A percentile compares a stretch with the other conserved stretches of the same genome.
phyloP scores from a whole-genome alignment of 2,113 vertebrate species.

The Delphinus delphis region DNA sequence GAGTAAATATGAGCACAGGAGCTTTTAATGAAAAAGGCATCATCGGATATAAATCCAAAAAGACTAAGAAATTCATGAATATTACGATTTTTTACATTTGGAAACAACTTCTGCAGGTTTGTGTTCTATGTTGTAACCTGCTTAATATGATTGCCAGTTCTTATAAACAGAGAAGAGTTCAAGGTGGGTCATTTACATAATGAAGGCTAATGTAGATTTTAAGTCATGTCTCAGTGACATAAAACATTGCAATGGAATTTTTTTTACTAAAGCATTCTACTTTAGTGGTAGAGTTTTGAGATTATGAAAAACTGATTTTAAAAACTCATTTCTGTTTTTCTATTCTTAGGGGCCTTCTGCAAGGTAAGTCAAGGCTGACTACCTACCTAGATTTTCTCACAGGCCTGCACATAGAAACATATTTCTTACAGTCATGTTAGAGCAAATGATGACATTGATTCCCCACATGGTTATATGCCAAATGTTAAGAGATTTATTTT shows the following conservation, averaged over 20 bases:
- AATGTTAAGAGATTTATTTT: constrained; percentile 50
- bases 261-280: constrained; percentile 4
- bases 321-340: constrained; percentile 20
- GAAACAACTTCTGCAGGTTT: constrained; percentile 64
- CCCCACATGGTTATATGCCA: background rate
- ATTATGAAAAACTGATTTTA: constrained; percentile 27
- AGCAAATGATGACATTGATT: background rate
- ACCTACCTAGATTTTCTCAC: background rate
- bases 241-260: background rate
- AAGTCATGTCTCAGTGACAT: constrained; percentile 40
- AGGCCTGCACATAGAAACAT: background rate
- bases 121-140: constrained; percentile 49
- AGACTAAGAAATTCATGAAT: constrained; percentile 46
- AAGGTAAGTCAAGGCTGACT: background rate
- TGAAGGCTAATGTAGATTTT: background rate
- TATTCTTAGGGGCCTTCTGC: background rate
- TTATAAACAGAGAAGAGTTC: constrained; percentile 40
- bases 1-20: constrained; percentile 70
- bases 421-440: background rate
- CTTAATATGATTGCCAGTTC: constrained; percentile 45
- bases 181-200: constrained; percentile 44
- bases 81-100: constrained; percentile 43
- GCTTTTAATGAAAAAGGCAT: constrained; percentile 25
- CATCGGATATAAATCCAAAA: constrained; percentile 34
- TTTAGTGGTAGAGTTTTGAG: constrained; percentile 36